Percentiles rank a stretch among this genome's conserved stretches.
Conservation (phyloP, 2,888 invertebrate species). For the Nomada goodeniana region DNA sequence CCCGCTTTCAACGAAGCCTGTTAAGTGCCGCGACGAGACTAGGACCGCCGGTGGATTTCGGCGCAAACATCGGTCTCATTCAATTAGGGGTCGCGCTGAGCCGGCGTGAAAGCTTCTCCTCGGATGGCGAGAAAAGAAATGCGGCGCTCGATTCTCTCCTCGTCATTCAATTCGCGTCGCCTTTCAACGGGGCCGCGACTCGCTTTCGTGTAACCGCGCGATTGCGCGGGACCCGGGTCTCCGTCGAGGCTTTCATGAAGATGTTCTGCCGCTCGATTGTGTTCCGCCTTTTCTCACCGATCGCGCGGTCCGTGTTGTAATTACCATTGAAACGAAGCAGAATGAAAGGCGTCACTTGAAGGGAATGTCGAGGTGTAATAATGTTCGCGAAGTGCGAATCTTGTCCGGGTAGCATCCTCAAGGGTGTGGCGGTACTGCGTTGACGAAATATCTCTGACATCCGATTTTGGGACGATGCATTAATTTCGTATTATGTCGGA, state of each 20-base stretch:
- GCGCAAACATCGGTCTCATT: conserved; percentile 17
- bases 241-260: conserved; percentile 13
- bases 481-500: too few relatives aligned
- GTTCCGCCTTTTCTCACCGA: not conserved
- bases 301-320: not conserved
- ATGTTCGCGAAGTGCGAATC: too few relatives aligned
- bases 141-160: conserved; percentile 12
- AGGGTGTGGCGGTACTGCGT: not conserved
- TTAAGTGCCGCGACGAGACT: not conserved
- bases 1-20: conserved; percentile 21
- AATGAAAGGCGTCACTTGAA: not conserved
- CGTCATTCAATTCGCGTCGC: not conserved
- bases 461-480: too few relatives aligned
- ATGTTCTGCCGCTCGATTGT: conserved; percentile 2
- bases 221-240: conserved; percentile 6
- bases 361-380: not conserved
- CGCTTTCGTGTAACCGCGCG: conserved; percentile 13
- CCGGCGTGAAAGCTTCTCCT: conserved; percentile 19
- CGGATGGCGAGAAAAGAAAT: conserved; percentile 21
- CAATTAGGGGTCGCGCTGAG: conserved; percentile 34
- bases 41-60: conserved; percentile 24
- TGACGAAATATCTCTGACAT: not conserved
- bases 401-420: too few relatives aligned
- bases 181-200: conserved; percentile 16
- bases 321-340: not conserved